Evolutionary conservation across 1,140 invertebrate species (phyloP).

Genomic region (Trypoxylus dichotomus): DNA sequence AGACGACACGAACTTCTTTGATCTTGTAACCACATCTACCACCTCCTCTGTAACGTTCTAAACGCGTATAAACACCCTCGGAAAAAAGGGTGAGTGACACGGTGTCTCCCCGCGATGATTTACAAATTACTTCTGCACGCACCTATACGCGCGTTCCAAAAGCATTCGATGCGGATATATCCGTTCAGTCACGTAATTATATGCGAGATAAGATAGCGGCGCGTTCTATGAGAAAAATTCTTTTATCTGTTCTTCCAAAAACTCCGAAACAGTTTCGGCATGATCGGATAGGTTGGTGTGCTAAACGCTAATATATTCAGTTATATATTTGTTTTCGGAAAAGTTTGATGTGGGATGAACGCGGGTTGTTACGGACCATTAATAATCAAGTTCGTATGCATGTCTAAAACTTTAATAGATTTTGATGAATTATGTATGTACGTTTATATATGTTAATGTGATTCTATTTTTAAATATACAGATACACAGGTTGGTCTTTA

Average conservation of each 20-base stretch:
- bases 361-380: slow-evolving; percentile 5
- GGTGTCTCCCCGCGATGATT: background rate
- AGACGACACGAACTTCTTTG: slow-evolving; percentile 20
- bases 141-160: background rate
- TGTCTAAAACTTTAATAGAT: slow-evolving; percentile 8
- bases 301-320: slow-evolving; percentile 17
- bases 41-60: background rate
- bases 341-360: slow-evolving; percentile 19
- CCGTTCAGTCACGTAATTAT: slow-evolving; percentile 5
- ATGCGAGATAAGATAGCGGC: background rate
- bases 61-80: background rate
- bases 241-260: slow-evolving; percentile 7
- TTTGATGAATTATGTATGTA: slow-evolving; percentile 2
- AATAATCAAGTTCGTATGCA: slow-evolving; percentile 12
- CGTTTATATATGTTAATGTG: slow-evolving; percentile 13
- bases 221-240: background rate
- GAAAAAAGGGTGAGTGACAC: background rate
- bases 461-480: background rate
- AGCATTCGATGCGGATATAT: background rate
- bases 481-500: too few species aligned
- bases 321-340: background rate
- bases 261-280: background rate
- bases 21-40: background rate
- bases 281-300: background rate
- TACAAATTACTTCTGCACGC: background rate